A percentile compares a stretch with the other conserved stretches of the same genome.
Conservation (phyloP, 1,140 invertebrate species). For the Scaptomyza hsui region DNA sequence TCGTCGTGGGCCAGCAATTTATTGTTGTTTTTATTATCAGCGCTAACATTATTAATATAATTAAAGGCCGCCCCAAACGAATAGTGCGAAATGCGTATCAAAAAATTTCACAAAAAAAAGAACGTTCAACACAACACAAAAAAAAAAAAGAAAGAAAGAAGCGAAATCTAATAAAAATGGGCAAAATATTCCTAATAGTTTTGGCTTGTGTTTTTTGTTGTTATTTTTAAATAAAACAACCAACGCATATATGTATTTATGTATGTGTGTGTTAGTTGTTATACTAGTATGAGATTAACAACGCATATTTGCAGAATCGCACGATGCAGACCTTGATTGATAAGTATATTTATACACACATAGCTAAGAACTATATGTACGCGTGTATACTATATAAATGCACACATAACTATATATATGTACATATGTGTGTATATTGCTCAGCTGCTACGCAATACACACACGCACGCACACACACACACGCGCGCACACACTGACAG, state of each 20-base stretch:
- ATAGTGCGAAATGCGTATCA: slow-evolving; percentile 64
- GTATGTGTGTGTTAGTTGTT: slow-evolving; percentile 15
- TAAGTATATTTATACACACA: slow-evolving; percentile 43
- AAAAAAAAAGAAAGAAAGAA: slow-evolving; percentile 12
- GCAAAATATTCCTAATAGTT: slow-evolving; percentile 24
- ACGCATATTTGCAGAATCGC: slow-evolving; percentile 64
- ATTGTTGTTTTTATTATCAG: slow-evolving; percentile 61
- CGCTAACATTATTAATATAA: slow-evolving; percentile 59
- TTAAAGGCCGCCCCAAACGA: slow-evolving; percentile 34
- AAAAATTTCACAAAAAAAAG: slow-evolving; percentile 28
- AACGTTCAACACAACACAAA: too few species aligned
- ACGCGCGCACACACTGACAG: not conserved
- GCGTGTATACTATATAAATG: not conserved
- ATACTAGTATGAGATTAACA: slow-evolving; percentile 51
- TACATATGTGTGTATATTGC: not conserved
- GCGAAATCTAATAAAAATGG: slow-evolving; percentile 22
- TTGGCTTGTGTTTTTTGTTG: not conserved
- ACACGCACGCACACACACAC: not conserved
- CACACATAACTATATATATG: not conserved
- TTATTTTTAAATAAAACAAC: slow-evolving; percentile 22
- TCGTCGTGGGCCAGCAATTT: slow-evolving; percentile 47
- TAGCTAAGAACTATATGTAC: not conserved
- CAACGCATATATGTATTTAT: not conserved
- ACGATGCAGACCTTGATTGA: slow-evolving; percentile 70
- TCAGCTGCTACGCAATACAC: not conserved